A percentile compares a stretch with the other conserved stretches of the same genome.
These are phyloP conservation scores for Drosophila neutralis DNA, from an alignment of 2,888 invertebrate species.

Conservation along the genomic window DNA sequence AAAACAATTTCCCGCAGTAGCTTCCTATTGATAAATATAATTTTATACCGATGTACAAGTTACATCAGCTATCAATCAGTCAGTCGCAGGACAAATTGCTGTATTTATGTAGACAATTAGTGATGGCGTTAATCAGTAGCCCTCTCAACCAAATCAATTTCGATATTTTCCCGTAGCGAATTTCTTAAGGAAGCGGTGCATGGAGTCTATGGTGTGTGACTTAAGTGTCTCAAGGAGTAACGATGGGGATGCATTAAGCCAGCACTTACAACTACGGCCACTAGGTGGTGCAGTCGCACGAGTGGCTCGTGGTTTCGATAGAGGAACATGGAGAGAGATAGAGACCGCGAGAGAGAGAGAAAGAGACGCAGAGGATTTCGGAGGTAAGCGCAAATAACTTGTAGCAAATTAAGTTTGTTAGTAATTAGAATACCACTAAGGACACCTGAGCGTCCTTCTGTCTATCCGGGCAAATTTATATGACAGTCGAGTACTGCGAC, in stretches of 20 bases:
- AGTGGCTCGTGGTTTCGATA: not conserved
- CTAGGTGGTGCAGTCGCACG: slow-evolving; percentile 9
- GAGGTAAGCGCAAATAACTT: slow-evolving; percentile 73
- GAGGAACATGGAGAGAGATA: not conserved
- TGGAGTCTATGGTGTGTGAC: slow-evolving; percentile 29
- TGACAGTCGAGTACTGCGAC: slow-evolving; percentile 38
- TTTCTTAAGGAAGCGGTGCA: not conserved
- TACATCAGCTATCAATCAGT: not conserved
- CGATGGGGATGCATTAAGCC: slow-evolving; percentile 10
- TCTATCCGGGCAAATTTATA: slow-evolving; percentile 55
- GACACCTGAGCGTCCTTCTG: slow-evolving; percentile 71
- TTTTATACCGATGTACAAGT: too few relatives aligned
- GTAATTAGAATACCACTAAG: slow-evolving; percentile 81
- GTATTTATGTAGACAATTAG: not conserved
- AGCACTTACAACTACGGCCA: slow-evolving; percentile 8
- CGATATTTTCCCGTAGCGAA: not conserved
- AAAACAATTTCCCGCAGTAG: not conserved
- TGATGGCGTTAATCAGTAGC: not conserved
- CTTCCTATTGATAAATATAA: not conserved
- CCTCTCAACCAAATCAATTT: not conserved
- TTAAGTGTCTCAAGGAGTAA: slow-evolving; percentile 35
- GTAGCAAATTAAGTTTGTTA: slow-evolving; percentile 80
- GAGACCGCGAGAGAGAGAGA: not conserved
- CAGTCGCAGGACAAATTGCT: not conserved
- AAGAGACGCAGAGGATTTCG: slow-evolving; percentile 9